Base-by-base conservation (phyloP, 2,888 invertebrate species). In the Epirrita christyi region DNA sequence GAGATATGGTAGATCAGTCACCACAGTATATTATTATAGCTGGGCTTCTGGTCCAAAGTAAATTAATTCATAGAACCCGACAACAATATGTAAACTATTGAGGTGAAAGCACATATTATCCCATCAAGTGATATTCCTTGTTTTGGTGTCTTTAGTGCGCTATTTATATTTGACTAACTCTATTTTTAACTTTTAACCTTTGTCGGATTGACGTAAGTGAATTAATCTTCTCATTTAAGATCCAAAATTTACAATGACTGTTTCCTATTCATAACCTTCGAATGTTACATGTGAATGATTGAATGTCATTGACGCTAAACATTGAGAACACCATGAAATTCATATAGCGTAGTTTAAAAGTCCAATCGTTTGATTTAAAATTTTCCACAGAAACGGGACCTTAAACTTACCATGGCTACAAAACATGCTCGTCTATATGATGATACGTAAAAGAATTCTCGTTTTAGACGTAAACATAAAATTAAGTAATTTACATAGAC, bases 401-500 rank as follows among this genome's bases (percentile, higher is more conserved):
- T 58, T 46, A 46, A 71, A 38, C 0, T 56, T 70, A 68, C 66
- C 68, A 64, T 45, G 21, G 52, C 32, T 37, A 46, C 9, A 60
- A 53, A 59, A 63, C 55, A 55, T 54, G 51, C 52, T 63, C 61
- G 55, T 62, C 48, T 65, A 59, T 48, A 62, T 61, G 54, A 46
- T 61, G 64, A 69, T 69, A 68, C 65, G 65, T 66, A 69, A 70
- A 76, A 67, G 68, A 64, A 70, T 67, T 67, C 60, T 67, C 67
- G 59, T 70, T 67, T 68, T 72, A 63, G 65, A 61, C 63, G 63
- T 56, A 45, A 59, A 60, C 64, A 76, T 79, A 76, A 78, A 80
- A 76, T 75, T 76, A 61, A 73, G 63, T 68, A 73, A 81, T 83
- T 82, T 81, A 74, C 80, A 78, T 77, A 74, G 64, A 63, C 78